phyloP scores from a whole-genome alignment of 2,797 vertebrate species.

The Capromys pilorides region DNA sequence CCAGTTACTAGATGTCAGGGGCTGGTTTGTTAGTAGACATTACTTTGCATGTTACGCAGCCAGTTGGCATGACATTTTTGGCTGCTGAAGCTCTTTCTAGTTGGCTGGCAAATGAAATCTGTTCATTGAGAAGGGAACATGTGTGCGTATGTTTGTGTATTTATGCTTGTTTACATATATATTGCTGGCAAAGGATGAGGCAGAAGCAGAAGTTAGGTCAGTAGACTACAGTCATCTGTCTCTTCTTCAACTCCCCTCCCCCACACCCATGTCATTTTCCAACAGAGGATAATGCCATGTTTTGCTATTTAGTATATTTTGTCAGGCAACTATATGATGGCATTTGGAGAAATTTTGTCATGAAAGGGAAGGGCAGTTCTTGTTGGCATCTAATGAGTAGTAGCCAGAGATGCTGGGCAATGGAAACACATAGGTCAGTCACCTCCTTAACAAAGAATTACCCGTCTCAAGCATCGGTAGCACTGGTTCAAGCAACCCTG shows the following conservation, averaged over 20 bases:
- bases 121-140: constrained; percentile 52
- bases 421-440: not conserved
- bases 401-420: not conserved
- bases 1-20: constrained; percentile 17
- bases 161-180: constrained; percentile 40
- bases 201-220: constrained; percentile 13
- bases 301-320: constrained; percentile 38
- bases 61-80: constrained; percentile 69
- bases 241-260: not conserved
- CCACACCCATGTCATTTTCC: not conserved
- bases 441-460: not conserved
- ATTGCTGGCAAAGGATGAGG: not conserved
- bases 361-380: not conserved
- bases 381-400: not conserved
- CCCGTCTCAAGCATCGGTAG: not conserved
- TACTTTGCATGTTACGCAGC: constrained; percentile 60
- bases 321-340: not conserved
- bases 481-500: not conserved
- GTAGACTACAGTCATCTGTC: not conserved
- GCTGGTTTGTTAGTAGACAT: constrained; percentile 60
- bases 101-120: constrained; percentile 55
- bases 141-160: not conserved
- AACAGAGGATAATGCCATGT: not conserved
- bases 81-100: constrained; percentile 64
- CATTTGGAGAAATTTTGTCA: not conserved